Percentiles rank a stretch among this genome's conserved stretches.
These are phyloP conservation scores for Trididemnum miniatum DNA, from an alignment of 23 tunicate species.

Conservation along the genomic window DNA sequence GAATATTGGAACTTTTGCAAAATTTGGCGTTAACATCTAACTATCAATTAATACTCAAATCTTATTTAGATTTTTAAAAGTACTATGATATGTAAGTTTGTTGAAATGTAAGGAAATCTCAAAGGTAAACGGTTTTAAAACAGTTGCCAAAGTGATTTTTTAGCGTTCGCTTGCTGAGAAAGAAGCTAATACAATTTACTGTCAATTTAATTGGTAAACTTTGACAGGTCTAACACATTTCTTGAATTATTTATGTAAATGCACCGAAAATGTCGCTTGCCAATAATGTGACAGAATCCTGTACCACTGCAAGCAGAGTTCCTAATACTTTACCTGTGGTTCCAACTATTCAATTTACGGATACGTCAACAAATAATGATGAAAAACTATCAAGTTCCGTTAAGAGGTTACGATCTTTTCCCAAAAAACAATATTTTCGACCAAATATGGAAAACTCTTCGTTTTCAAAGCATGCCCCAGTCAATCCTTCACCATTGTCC, in stretches of 20 bases:
- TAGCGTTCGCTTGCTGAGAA: too few species aligned
- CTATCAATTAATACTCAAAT: too few species aligned
- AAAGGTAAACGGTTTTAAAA: too few species aligned
- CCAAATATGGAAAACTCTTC: constrained; percentile 3
- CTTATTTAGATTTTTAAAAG: too few species aligned
- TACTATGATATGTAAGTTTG: too few species aligned
- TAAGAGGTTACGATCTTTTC: neutral
- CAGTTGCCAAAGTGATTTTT: too few species aligned
- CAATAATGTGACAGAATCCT: neutral
- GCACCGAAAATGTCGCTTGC: neutral
- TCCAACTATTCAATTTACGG: constrained; percentile 45
- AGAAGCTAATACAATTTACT: neutral
- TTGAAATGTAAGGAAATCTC: too few species aligned
- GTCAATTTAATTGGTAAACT: neutral
- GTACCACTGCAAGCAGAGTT: neutral
- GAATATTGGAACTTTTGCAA: too few species aligned
- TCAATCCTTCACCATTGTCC: constrained; percentile 5
- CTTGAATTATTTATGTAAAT: constrained; percentile 3
- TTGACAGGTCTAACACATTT: neutral
- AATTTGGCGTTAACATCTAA: too few species aligned
- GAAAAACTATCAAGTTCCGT: neutral
- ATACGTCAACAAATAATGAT: neutral
- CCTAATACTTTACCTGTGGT: neutral
- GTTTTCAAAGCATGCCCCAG: neutral
- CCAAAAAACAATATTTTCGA: constrained; percentile 4